phyloP scores from a whole-genome alignment of 1,140 invertebrate genomes.

The Homarus americanus region DNA sequence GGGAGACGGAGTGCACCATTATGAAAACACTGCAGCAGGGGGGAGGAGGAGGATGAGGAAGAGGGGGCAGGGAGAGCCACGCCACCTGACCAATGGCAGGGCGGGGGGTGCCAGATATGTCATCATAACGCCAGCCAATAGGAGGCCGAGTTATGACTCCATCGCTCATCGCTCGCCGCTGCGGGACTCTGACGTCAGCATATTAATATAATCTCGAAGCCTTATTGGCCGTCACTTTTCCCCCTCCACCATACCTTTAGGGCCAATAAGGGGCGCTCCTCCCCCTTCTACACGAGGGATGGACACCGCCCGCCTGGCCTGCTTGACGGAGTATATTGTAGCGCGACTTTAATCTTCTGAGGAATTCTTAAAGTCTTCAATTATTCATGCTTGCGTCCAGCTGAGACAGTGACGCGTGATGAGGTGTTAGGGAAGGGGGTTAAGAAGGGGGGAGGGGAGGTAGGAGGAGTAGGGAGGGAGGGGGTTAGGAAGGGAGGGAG shows the following conservation, averaged over 20 bases:
- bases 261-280: constrained; percentile 1
- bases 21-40: constrained; percentile 8
- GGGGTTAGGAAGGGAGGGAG: constrained; percentile 28
- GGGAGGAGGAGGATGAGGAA: no score
- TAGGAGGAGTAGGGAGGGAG: neutral
- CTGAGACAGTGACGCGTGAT: no score
- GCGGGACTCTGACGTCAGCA: constrained; percentile 42
- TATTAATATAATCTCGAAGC: constrained; percentile 48
- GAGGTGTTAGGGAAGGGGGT: neutral
- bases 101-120: neutral
- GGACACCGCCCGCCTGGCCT: neutral
- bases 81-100: constrained; percentile 37
- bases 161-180: constrained; percentile 17
- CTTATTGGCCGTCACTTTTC: constrained; percentile 38
- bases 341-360: constrained; percentile 7
- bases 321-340: constrained; percentile 30
- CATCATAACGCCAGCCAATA: constrained; percentile 52
- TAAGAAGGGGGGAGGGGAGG: neutral
- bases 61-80: no score
- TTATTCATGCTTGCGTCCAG: constrained; percentile 33
- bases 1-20: constrained; percentile 24
- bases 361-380: constrained; percentile 38
- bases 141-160: constrained; percentile 27
- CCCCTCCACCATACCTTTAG: no score
- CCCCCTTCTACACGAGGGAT: no score